A percentile compares a stretch with the other conserved stretches of the same genome.
Conservation (phyloP, 2,113 vertebrate species). For the Carassius gibelio region DNA sequence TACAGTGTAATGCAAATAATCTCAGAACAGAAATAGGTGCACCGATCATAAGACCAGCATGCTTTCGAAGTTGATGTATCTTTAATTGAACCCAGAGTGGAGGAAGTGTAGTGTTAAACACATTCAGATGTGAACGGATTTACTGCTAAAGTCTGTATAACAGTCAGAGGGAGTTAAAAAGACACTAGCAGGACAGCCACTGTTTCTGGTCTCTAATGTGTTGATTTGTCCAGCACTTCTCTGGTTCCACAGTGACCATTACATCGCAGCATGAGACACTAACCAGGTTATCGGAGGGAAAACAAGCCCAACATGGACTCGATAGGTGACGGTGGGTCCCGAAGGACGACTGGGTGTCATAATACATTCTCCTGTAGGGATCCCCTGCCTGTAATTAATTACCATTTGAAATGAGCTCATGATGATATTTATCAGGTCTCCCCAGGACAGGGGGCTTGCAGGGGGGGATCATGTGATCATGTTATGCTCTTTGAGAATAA, state of each 20-base stretch:
- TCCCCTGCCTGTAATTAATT: constrained; percentile 71
- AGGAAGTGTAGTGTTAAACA: constrained; percentile 48
- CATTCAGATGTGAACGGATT: constrained; percentile 46
- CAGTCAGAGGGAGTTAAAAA: neutral
- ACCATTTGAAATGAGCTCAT: constrained; percentile 65
- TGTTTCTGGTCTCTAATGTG: constrained; percentile 39
- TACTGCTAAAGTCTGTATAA: neutral
- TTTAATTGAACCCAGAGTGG: constrained; percentile 47
- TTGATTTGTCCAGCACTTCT: constrained; percentile 54
- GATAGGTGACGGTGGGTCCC: constrained; percentile 71
- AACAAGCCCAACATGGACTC: constrained; percentile 60
- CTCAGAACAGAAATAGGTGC: neutral
- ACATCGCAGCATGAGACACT: constrained; percentile 39
- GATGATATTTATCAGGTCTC: constrained; percentile 69
- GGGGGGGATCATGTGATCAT: constrained; percentile 47
- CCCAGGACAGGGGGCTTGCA: constrained; percentile 39
- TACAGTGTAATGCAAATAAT: neutral
- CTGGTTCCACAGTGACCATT: neutral
- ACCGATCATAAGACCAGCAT: neutral
- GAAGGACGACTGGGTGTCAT: constrained; percentile 62
- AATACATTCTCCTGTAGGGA: constrained; percentile 56
- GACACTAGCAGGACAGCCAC: constrained; percentile 9
- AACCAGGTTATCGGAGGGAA: constrained; percentile 66
- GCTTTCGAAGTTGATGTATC: constrained; percentile 31
- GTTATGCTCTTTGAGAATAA: constrained; percentile 54